Conservation (phyloP, 2,113 vertebrate species). For the Xiphophorus hellerii region DNA sequence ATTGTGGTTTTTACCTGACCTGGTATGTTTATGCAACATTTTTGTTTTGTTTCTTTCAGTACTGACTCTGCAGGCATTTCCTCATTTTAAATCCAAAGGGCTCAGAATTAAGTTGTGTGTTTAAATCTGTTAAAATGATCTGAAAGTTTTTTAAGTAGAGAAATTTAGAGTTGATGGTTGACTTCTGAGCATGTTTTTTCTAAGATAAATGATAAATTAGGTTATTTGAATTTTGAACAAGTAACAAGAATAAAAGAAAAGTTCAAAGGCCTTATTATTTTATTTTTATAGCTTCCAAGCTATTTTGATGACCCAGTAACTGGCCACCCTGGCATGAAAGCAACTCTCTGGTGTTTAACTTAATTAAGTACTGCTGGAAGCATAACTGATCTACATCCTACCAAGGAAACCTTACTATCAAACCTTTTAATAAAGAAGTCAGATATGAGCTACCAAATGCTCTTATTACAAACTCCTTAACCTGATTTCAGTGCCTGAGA, state of each 20-base stretch:
- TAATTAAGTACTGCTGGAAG: neutral
- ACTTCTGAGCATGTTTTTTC: neutral
- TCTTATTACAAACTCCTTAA: neutral
- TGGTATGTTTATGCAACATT: neutral
- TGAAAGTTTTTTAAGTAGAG: no score
- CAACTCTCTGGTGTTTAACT: neutral
- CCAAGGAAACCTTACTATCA: neutral
- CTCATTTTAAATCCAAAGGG: neutral
- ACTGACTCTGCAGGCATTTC: neutral
- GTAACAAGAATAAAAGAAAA: neutral
- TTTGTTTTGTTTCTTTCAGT: neutral
- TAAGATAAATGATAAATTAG: no score
- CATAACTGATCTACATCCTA: neutral
- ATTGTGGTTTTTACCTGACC: neutral
- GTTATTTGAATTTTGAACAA: neutral
- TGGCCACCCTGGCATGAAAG: neutral
- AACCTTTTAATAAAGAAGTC: neutral
- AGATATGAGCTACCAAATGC: neutral
- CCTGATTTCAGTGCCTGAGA: constrained; percentile 82
- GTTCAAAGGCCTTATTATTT: neutral
- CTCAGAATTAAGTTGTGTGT: neutral
- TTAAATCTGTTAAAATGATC: neutral
- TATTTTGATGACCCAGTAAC: neutral
- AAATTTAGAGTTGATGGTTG: neutral
- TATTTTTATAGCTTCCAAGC: neutral